These are phyloP conservation scores for Chelidonichthys spinosus DNA, from an alignment of 2,797 vertebrate species.

Conservation along the genomic window DNA sequence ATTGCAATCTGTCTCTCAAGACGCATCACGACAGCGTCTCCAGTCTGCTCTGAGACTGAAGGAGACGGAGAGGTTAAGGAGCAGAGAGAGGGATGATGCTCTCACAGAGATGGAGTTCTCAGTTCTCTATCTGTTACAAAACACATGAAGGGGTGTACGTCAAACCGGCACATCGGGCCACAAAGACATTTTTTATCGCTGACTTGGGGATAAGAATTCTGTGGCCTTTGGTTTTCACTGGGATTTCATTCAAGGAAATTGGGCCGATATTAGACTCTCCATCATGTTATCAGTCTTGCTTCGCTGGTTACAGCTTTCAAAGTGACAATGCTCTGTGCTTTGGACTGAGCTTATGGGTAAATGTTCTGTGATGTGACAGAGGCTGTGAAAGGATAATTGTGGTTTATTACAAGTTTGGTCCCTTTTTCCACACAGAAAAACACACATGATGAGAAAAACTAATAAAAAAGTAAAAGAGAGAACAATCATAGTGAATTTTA, in stretches of 20 bases:
- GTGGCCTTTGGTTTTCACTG: constrained; percentile 5
- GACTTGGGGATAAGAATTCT: background rate
- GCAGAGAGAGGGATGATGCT: constrained; percentile 26
- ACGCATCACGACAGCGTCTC: constrained; percentile 53
- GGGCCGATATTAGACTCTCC: constrained; percentile 32
- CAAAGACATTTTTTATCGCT: constrained; percentile 17
- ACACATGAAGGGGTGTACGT: constrained; percentile 1
- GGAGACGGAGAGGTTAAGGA: constrained; percentile 27
- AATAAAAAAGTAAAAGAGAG: background rate
- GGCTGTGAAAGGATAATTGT: background rate
- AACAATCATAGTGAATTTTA: background rate
- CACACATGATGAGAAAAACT: background rate
- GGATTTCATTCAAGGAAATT: constrained; percentile 20
- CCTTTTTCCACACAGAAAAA: background rate
- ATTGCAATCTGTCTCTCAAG: constrained; percentile 61
- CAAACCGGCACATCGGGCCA: background rate
- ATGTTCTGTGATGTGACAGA: background rate
- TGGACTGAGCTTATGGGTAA: background rate
- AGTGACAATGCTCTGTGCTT: background rate
- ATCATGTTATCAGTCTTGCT: constrained; percentile 31
- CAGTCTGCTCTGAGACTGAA: constrained; percentile 47
- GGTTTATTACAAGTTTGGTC: background rate
- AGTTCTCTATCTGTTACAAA: constrained; percentile 15
- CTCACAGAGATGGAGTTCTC: constrained; percentile 42
- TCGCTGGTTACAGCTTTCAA: constrained; percentile 25